A percentile compares a stretch with the other conserved stretches of the same genome.
Evolutionary conservation across 2,113 vertebrate species (phyloP).

Genomic region (Leptocoma aspasia): DNA sequence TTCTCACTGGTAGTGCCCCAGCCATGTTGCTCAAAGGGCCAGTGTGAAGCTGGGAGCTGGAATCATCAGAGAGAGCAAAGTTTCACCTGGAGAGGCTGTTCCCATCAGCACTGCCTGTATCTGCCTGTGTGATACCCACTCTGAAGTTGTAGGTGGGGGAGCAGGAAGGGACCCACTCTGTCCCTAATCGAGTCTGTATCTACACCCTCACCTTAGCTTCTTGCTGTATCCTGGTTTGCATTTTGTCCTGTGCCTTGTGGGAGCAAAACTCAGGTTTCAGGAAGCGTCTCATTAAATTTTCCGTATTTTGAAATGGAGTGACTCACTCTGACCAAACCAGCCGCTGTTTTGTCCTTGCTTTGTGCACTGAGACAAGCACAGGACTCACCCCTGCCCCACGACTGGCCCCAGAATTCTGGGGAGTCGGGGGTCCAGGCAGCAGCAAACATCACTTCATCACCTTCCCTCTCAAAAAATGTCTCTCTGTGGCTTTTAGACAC

Average conservation of each 20-base stretch:
- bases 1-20: not conserved
- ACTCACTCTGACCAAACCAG: not conserved
- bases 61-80: not conserved
- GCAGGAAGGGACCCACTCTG: not conserved
- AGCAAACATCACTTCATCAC: not conserved
- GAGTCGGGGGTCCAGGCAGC: not conserved
- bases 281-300: conserved; percentile 39
- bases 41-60: not conserved
- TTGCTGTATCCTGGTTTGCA: not conserved
- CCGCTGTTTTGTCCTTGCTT: not conserved
- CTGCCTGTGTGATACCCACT: not conserved
- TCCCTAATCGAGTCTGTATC: rapidly evolving
- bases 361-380: not conserved
- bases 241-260: not conserved
- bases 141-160: not conserved
- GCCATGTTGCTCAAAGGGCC: not conserved
- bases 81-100: not conserved
- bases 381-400: rapidly evolving
- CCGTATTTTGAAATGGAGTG: conserved; percentile 10
- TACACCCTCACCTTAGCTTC: not conserved
- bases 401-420: not conserved
- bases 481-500: conserved; percentile 18
- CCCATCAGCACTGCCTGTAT: not conserved
- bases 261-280: conserved; percentile 40
- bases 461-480: conserved; percentile 27